Percentiles rank a stretch among this genome's conserved stretches.
These are phyloP conservation scores for Meteorus cinctellus DNA, from an alignment of 2,888 invertebrate genomes.

Conservation along the genomic window DNA sequence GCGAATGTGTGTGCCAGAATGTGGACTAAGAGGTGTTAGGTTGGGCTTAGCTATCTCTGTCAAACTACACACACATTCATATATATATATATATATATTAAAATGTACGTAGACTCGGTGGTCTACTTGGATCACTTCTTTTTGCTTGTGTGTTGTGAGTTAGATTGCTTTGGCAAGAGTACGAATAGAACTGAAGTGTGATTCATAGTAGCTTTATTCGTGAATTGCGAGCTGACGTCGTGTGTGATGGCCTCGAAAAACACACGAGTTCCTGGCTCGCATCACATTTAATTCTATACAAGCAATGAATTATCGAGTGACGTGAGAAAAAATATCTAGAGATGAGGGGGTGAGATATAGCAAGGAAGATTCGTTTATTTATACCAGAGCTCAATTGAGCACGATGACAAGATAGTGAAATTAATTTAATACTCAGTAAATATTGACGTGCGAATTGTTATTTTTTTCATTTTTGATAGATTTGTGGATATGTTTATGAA, in stretches of 20 bases:
- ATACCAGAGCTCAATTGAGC: too few species aligned
- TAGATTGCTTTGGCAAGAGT: background rate
- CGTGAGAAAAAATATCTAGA: background rate
- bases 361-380: too few species aligned
- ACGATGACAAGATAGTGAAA: too few species aligned
- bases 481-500: too few species aligned
- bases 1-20: background rate
- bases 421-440: too few species aligned
- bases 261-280: constrained; percentile 1
- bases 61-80: background rate
- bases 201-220: constrained; percentile 29
- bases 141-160: background rate
- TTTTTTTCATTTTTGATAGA: too few species aligned
- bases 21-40: background rate
- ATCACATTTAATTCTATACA: constrained; percentile 6
- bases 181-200: constrained; percentile 19
- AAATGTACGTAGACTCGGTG: background rate
- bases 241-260: constrained; percentile 10
- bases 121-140: background rate
- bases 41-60: background rate
- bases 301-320: constrained; percentile 54
- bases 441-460: too few species aligned
- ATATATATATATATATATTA: background rate
- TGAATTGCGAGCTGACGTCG: constrained; percentile 15
- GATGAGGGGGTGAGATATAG: too few species aligned